Evolutionary conservation across 1,140 invertebrate species (phyloP), one percentile per base, ranked within the genome.

Genomic region (Aphelinus atriplicis): DNA sequence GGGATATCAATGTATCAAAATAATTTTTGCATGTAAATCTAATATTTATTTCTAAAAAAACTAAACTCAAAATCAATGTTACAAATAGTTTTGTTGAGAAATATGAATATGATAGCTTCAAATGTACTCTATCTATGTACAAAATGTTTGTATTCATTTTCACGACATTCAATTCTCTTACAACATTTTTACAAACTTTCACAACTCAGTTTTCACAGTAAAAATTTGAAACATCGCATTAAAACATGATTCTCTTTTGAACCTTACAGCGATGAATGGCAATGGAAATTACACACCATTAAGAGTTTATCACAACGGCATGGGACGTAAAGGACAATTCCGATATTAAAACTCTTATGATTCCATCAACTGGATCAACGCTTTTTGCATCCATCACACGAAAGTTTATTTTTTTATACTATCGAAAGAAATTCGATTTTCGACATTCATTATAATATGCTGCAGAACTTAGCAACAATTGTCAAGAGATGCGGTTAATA

Each of bases 241-340:
- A 77, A 56, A 51, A 6, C 46, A 74, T 62, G 65, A 72, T 65
- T 60, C 43, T 73, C 47, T 78, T 68, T 80, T 83, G 68, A 79
- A 62, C 57, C 89, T 90, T 65, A 50, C 83, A 92, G 92, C 89
- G 74, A 88, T 91, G 82, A 92, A 92, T 79, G 89, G 90, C n/a
- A 93, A 93, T 81, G 92, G 93, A 51, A 92, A 89, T 79, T 94
- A 94, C 81, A 93, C 93, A 10, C 93, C 94, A 3, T 89, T 94
- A 80, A 88, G 92, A 80, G 93, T 94, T 2, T 94, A 94, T 79
- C 93, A 94, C 84, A 94, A 94, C 80, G 92, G 92, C 79, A 89
- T 92, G 82, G 93, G 92, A 68, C 90, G 90, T 82, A 94, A 94
- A 85, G 93, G 92, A 75, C 92, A 94, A 83, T 94, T 94, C 87